Evolutionary conservation across 2,113 vertebrate species (phyloP).

Genomic region (Cololabis saira): DNA sequence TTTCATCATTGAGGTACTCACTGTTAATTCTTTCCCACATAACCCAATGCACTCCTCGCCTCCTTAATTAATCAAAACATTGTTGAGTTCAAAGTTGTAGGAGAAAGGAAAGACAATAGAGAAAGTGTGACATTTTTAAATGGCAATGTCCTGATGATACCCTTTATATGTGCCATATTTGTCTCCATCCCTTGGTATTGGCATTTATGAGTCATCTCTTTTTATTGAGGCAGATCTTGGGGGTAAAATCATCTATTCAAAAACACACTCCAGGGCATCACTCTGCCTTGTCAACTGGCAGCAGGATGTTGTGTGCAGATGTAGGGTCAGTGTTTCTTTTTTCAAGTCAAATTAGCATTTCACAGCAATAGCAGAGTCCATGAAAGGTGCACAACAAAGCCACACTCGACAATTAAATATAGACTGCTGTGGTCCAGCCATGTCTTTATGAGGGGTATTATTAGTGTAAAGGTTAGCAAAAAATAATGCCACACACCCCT

Average conservation of each 20-base stretch:
- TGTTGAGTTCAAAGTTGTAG: conserved; percentile 40
- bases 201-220: conserved; percentile 76
- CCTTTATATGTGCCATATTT: conserved; percentile 63
- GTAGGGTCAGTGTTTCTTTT: conserved; percentile 48
- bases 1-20: conserved; percentile 45
- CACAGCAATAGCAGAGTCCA: conserved; percentile 23
- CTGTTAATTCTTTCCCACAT: conserved; percentile 42
- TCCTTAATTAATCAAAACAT: conserved; percentile 59
- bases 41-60: conserved; percentile 31
- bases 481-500: not conserved
- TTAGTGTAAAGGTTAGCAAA: conserved; percentile 36
- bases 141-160: conserved; percentile 73
- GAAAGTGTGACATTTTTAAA: conserved; percentile 79
- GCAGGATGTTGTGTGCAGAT: conserved; percentile 38
- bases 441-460: conserved; percentile 15
- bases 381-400: conserved; percentile 47
- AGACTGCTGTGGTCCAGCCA: conserved; percentile 15
- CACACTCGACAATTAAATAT: conserved; percentile 32
- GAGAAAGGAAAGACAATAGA: conserved; percentile 46
- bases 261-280: conserved; percentile 63
- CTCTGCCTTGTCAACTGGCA: conserved; percentile 60
- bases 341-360: conserved; percentile 64
- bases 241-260: conserved; percentile 68
- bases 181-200: conserved; percentile 64
- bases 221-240: conserved; percentile 66